Evolutionary conservation across 2,888 invertebrate genomes (phyloP), one percentile per base, ranked within the genome.

Genomic region (Lepidonotus clava): DNA sequence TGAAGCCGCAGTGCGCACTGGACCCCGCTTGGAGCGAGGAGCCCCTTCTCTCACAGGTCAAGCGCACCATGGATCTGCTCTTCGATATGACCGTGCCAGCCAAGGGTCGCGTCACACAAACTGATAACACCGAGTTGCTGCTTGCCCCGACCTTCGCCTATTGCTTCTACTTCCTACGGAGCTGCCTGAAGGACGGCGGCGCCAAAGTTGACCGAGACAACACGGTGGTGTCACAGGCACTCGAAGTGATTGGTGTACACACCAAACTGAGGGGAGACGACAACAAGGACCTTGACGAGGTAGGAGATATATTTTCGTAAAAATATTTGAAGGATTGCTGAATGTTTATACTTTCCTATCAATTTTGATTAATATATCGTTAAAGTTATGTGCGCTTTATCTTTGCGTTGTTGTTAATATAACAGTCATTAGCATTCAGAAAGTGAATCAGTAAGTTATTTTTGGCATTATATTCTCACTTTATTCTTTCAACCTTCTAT

Each of bases 61-160:
- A 94, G n/a, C 95, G 97, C 88, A 95, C 96, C 32, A 95, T 98
- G 61, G 94, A 94, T 90, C 94, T 95, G 88, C 94, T 96, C n/a
- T 88, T 90, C 76, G 21, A 32, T 14, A 11, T 46, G n/a, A 90
- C 89, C 11, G 86, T 53, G 21, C 34, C 21, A 53, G 84, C 5
- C n/a, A 80, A 80, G 41, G 51, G 41, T 77, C 28, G 41, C 14
- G 24, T 67, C 14, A 66, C 11, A 8, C 11, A 8, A 24, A 28
- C 53, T 28, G 36, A 66, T 32, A 61, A 24, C 28, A 61, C 24
- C 28, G 14, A 80, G 6, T 61, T 77, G 0, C 83, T 97, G 90
- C 95, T 95, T 0, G 96, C 96, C 0, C 96, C 97, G 0, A 96
- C 96, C 0, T 97, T 98, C 95, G 96, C 97, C 91, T 98, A 97